Evolutionary conservation across 2,888 invertebrate species (phyloP), one percentile per base, ranked within the genome.

Genomic region (Panzeria rudis): DNA sequence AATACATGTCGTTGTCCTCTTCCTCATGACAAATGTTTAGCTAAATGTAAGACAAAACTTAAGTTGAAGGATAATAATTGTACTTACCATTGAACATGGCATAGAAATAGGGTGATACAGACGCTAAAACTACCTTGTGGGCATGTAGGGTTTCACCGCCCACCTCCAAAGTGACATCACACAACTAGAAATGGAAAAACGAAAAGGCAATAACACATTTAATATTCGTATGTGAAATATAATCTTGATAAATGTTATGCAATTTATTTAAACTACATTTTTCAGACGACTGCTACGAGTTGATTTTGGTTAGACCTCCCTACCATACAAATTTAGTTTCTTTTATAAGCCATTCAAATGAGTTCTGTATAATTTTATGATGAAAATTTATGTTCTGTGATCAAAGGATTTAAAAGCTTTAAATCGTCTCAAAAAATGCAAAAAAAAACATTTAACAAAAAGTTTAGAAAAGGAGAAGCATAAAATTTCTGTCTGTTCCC

Each of bases 41-140:
- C 41, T 52, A 15, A 44, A 54, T 35, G 66, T 56, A 77, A 54
- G 35, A 47, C 29, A 47, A 73, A 13, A 29, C 23, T 29, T 13
- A 54, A 44, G 54, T 47, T 56, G 15, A 66, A 62, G 69, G 8
- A 66, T 29, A 38, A 8, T 17, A 20, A 54, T 35, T 23, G 59
- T 86, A 88, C 91, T 91, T 89, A 93, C 93, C 93, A 89, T 92
- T 93, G 86, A 93, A 93, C 93, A 95, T 93, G 86, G 96, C 96
- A 92, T 95, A 95, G 93, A 96, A 96, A 92, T 96, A 96, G 25
- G 96, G 95, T 91, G 95, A 95, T 89, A 95, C 94, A 62, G 96
- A 95, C 52, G 96, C 96, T 90, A 96, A 93, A 75, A 96, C 95
- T 87, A 96, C 94, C 91, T 95, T 95, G 92, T 96, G 96, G 72